Evolutionary conservation across 2,888 invertebrate species (phyloP).

Genomic region (Dryobota labecula): DNA sequence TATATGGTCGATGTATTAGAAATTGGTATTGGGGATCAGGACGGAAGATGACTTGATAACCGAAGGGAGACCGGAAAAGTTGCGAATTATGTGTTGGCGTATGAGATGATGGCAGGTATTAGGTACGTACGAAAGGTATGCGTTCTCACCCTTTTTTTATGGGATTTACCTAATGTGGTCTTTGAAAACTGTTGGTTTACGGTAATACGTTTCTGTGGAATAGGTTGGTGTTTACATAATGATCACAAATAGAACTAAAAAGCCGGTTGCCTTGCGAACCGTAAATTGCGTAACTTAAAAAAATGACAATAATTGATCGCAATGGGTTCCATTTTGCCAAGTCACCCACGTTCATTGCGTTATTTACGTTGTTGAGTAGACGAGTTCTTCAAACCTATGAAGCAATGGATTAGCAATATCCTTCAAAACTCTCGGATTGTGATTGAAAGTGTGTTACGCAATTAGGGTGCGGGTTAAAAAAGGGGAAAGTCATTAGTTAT

Average conservation of each 20-base stretch:
- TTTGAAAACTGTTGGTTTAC: not conserved
- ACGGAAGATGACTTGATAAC: slow-evolving; percentile 57
- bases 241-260: not conserved
- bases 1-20: slow-evolving; percentile 59
- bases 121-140: slow-evolving; percentile 8
- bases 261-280: no score
- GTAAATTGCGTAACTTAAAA: no score
- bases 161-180: not conserved
- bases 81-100: slow-evolving; percentile 37
- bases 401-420: no score
- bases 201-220: not conserved
- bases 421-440: no score
- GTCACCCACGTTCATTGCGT: no score
- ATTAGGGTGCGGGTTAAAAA: no score
- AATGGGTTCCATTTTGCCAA: no score
- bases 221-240: not conserved
- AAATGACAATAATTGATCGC: no score
- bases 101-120: not conserved
- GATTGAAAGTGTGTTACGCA: no score
- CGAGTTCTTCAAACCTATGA: no score
- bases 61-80: slow-evolving; percentile 51
- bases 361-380: no score
- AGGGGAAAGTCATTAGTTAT: no score
- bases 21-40: slow-evolving; percentile 55
- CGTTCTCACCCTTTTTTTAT: slow-evolving; percentile 1